Base-by-base conservation (phyloP, 1,140 invertebrate genomes). In the Leptoteleia sp. region DNA sequence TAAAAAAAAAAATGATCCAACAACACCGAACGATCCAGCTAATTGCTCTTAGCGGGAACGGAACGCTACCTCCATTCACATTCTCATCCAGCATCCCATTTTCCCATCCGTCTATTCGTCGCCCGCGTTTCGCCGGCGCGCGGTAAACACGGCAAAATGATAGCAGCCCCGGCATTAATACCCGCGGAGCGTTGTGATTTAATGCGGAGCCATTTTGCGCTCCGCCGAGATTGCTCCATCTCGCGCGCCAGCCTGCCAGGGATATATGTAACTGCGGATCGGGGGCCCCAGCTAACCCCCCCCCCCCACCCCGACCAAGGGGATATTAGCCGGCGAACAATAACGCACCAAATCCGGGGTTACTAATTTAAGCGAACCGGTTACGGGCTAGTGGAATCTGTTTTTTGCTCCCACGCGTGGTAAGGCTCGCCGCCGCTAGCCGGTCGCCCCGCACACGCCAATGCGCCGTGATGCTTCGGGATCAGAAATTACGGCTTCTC, bases 401-500 rank as follows among this genome's bases (percentile, higher is more conserved):
- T 84, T 85, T 85, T 82, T 83, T 73, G 83, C 84, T 83, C 84
- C 83, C 83, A 85, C 84, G 85, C 83, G 83, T 75, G 61, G 12
- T n/a, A n/a, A 55, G 19, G 43, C 8, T n/a, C 38, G 37, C 29
- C 50, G 42, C 48, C 64, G 48, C 40, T 43, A 43, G 13, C 19
- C 17, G 33, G 7, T n/a, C 48, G 50, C 40, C 67, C 73, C 78
- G 76, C 76, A 48, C 79, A 71, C 79, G 72, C 79, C 79, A 73
- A 82, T 80, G n/a, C n/a, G 65, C 80, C 37, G 52, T 67, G 62
- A 81, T 82, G 79, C 79, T 79, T 62, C 64, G 73, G 79, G 82
- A 85, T 85, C 84, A 84, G 83, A 85, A 87, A 87, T 87, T 84
- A 84, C 83, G 61, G 80, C 79, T 81, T 77, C 57, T 80, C 70